Evolutionary conservation across 2,113 vertebrate genomes (phyloP).

Genomic region (Xenopus tropicalis): UCB_Xtro_10.0 CM004445.2:123678501-123679000

Average conservation of each 20-base stretch:
- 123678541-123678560: slow-evolving; percentile 14
- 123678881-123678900: too few relatives aligned
- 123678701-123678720: not conserved
- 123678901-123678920: too few relatives aligned
- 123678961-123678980: too few relatives aligned
- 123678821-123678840: too few relatives aligned
- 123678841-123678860: too few relatives aligned
- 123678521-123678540: slow-evolving; percentile 10
- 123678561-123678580: slow-evolving; percentile 22
- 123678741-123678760: not conserved
- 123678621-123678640: slow-evolving; percentile 16
- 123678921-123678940: too few relatives aligned
- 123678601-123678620: slow-evolving; percentile 16
- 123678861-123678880: too few relatives aligned
- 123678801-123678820: too few relatives aligned
- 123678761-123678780: not conserved
- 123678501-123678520: slow-evolving; percentile 20
- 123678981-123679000: too few relatives aligned
- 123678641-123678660: not conserved
- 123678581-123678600: slow-evolving; percentile 3
- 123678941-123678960: too few relatives aligned
- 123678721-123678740: slow-evolving; percentile 2
- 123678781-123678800: not conserved
- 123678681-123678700: not conserved
- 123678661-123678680: not conserved